Percentiles rank a stretch among this genome's conserved stretches.
Conservation (phyloP, 2,888 invertebrate genomes). For the Sinopyrophorus schimmeli region DNA sequence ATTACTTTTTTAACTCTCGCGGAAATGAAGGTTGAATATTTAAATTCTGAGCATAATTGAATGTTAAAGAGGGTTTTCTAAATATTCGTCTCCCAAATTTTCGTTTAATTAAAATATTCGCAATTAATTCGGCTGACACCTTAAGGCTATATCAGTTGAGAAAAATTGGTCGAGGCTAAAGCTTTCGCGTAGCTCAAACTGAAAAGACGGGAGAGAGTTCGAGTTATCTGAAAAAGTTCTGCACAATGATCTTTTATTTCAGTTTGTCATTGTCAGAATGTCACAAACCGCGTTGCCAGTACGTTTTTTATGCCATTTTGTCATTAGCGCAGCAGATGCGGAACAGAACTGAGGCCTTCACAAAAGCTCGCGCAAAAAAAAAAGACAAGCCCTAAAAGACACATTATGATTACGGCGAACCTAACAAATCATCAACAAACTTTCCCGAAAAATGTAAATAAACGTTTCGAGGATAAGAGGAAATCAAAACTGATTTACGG, state of each 20-base stretch:
- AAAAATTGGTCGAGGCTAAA: no score
- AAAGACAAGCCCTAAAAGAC: background rate
- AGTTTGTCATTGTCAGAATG: conserved; percentile 14
- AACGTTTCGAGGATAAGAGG: background rate
- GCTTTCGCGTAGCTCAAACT: background rate
- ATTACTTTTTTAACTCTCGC: no score
- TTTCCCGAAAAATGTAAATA: conserved; percentile 1
- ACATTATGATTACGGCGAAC: background rate
- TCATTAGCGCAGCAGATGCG: conserved; percentile 9
- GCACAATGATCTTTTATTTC: conserved; percentile 18
- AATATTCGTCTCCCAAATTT: no score
- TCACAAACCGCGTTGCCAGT: conserved; percentile 14
- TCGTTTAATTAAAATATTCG: no score
- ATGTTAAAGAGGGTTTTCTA: no score
- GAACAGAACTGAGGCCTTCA: conserved; percentile 3
- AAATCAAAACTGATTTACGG: conserved; percentile 15
- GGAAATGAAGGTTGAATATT: no score
- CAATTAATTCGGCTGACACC: no score
- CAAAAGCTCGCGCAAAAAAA: conserved; percentile 1
- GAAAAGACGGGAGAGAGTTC: conserved; percentile 16
- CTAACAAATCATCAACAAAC: background rate
- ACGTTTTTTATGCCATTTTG: conserved; percentile 13
- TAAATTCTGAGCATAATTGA: no score
- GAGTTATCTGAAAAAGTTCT: conserved; percentile 7
- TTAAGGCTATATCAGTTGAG: no score